Evolutionary conservation across 2,113 vertebrate genomes (phyloP).

Genomic region (Festucalex cinctus): DNA sequence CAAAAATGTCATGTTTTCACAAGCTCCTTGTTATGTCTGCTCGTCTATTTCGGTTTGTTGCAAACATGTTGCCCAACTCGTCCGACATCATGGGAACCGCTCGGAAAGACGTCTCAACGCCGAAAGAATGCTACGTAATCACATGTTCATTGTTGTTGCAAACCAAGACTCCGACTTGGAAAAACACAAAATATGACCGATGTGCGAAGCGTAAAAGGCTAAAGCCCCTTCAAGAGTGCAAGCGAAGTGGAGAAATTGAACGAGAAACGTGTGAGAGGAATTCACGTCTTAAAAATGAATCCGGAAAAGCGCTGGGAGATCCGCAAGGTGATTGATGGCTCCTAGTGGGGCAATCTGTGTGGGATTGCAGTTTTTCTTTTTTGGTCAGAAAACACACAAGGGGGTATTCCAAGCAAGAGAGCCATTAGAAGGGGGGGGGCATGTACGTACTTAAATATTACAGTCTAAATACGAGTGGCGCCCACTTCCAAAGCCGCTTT

Average conservation of each 20-base stretch:
- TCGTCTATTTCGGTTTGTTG: slow-evolving; percentile 60
- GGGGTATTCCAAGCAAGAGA: slow-evolving; percentile 48
- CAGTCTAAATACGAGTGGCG: slow-evolving; percentile 71
- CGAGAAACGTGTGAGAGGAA: slow-evolving; percentile 40
- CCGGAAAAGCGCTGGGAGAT: slow-evolving; percentile 50
- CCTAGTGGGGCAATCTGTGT: slow-evolving; percentile 63
- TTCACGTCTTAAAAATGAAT: slow-evolving; percentile 40
- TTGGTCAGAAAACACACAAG: slow-evolving; percentile 59
- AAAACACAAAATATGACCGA: slow-evolving; percentile 3
- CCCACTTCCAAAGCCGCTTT: slow-evolving; percentile 57
- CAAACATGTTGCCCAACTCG: slow-evolving; percentile 57
- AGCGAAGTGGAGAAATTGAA: slow-evolving; percentile 7
- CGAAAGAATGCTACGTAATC: slow-evolving; percentile 37
- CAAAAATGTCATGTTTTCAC: slow-evolving; percentile 66
- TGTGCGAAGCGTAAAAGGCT: not conserved
- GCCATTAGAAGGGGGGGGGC: slow-evolving; percentile 50
- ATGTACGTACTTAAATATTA: slow-evolving; percentile 65
- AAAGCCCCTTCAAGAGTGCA: slow-evolving; percentile 2
- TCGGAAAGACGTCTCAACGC: slow-evolving; percentile 38
- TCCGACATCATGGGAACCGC: slow-evolving; percentile 61
- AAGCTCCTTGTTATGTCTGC: slow-evolving; percentile 61
- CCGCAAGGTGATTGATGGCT: slow-evolving; percentile 67
- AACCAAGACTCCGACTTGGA: slow-evolving; percentile 10
- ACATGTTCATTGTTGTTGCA: slow-evolving; percentile 16
- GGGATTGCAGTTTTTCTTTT: slow-evolving; percentile 64